These are phyloP conservation scores for Catotricha subobsoleta DNA, from an alignment of 2,888 invertebrate species.

Conservation along the genomic window DNA sequence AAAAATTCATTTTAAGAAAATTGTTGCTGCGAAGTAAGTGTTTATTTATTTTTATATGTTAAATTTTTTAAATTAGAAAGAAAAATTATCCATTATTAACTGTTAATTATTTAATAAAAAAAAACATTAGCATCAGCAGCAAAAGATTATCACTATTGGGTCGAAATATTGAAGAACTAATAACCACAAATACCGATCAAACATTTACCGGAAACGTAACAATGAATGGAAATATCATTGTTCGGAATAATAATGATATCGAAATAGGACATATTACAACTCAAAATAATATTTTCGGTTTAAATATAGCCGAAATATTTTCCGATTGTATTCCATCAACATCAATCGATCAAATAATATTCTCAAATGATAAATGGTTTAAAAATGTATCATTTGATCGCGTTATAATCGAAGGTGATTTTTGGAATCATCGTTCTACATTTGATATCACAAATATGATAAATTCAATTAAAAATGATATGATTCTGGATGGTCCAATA, in stretches of 20 bases:
- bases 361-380: constrained; percentile 5
- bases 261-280: background rate
- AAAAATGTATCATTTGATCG: constrained; percentile 21
- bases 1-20: constrained; percentile 25
- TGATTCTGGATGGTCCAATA: background rate
- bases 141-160: background rate
- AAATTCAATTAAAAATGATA: background rate
- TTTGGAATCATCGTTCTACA: constrained; percentile 12
- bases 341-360: background rate
- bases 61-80: too few relatives aligned
- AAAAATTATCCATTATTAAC: background rate
- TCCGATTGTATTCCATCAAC: background rate
- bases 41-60: background rate
- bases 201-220: constrained; percentile 1
- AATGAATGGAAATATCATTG: background rate
- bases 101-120: background rate
- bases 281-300: constrained; percentile 5
- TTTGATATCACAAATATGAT: background rate
- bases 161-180: background rate
- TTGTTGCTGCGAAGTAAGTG: constrained; percentile 19
- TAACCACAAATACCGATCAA: background rate
- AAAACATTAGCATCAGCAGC: too few relatives aligned
- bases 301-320: constrained; percentile 6
- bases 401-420: constrained; percentile 24
- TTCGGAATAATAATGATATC: background rate